phyloP scores from a whole-genome alignment of 2,888 invertebrate species.

The Sarcophaga carnaria region DNA sequence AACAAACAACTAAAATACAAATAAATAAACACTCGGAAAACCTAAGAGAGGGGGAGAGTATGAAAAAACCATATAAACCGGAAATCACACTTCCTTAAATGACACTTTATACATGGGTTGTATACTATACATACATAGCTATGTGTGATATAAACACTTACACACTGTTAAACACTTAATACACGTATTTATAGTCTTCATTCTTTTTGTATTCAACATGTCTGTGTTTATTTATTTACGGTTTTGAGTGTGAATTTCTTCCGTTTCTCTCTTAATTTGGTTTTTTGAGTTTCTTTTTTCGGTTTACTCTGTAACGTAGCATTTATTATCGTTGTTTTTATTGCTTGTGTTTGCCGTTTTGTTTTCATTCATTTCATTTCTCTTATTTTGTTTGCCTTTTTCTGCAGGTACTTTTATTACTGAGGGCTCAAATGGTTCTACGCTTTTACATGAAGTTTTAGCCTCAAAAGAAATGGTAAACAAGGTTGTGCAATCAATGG shows the following conservation, averaged over 20 bases:
- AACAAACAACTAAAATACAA: neutral
- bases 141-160: neutral
- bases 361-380: neutral
- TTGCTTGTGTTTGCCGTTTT: neutral
- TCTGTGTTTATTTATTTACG: neutral
- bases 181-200: neutral
- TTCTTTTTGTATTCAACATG: neutral
- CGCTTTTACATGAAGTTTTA: constrained; percentile 87
- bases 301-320: too few relatives aligned
- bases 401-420: constrained; percentile 93
- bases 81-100: constrained; percentile 25
- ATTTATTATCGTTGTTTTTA: constrained; percentile 33
- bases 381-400: neutral
- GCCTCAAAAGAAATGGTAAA: constrained; percentile 83
- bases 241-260: neutral
- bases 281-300: too few relatives aligned
- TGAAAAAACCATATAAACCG: constrained; percentile 16
- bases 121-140: neutral
- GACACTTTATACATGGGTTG: neutral
- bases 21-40: neutral
- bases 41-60: neutral
- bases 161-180: too few relatives aligned
- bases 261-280: neutral
- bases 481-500: constrained; percentile 87
- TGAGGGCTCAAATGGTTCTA: constrained; percentile 87